Evolutionary conservation across 2,113 vertebrate genomes (phyloP).

Genomic region (Elaphurus davidianus): DNA sequence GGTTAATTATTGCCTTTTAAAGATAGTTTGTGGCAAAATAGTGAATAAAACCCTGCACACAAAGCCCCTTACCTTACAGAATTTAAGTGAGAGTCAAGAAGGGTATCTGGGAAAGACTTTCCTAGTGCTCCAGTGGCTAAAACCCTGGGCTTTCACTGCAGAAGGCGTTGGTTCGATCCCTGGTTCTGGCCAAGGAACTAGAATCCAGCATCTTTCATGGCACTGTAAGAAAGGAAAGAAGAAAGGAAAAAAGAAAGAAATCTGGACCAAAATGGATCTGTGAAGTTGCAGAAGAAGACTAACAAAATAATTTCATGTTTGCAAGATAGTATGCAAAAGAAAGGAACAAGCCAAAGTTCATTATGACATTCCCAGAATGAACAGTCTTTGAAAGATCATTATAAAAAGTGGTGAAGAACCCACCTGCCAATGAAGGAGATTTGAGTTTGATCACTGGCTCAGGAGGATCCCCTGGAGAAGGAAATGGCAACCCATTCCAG

Average conservation of each 20-base stretch:
- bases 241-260: background rate
- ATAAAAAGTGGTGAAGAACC: background rate
- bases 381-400: background rate
- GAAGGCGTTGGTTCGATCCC: rapidly evolving
- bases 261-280: background rate
- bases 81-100: background rate
- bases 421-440: background rate
- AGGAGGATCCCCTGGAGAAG: background rate
- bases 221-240: background rate
- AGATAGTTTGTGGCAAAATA: background rate
- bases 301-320: background rate
- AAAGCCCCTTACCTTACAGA: background rate
- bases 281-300: background rate
- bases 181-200: background rate
- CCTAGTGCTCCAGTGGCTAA: background rate
- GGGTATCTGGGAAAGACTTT: background rate
- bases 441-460: background rate
- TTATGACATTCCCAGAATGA: background rate
- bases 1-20: background rate
- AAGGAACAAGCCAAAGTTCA: background rate
- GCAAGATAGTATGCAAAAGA: background rate
- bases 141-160: background rate
- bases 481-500: background rate
- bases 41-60: background rate
- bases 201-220: background rate